Base-by-base conservation (phyloP, 1,140 invertebrate genomes). In the Eupeodes corollae region DNA sequence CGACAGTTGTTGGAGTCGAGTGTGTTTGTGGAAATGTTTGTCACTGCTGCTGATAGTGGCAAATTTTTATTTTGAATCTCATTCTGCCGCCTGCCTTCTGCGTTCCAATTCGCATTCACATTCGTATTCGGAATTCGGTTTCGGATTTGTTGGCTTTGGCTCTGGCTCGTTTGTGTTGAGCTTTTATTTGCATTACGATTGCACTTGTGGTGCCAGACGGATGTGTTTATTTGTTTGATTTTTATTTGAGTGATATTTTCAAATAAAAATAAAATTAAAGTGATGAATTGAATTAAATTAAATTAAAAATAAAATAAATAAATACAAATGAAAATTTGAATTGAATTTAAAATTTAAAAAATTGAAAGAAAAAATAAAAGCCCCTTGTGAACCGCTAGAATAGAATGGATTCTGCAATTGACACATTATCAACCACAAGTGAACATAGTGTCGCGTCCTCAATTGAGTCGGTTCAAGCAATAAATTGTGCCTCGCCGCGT, bases 391-490 rank as follows among this genome's bases (percentile, higher is more conserved):
- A 53, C 51, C 14, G 38, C 32, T 26, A 33, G 18, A 11, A 47
- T 55, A 63, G 58, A 51, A 76, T 77, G 75, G 73, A 76, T 73
- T 74, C 75, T 71, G 75, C 71, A 63, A 79, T 80, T 78, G 80
- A 82, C 73, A 82, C 79, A 68, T 75, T 77, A 65, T 75, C 72
- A 54, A 74, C 73, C 57, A 73, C 73, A 68, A 80, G 78, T 74
- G 79, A 80, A 63, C 75, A 77, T 51, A 79, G 77, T 73, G 75
- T 51, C 39, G 55, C 44, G 18, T 47, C 52, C 37, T 52, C 52
- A 16, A 37, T 15, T n/a, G 46, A 50, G 16, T 47, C 49, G 10
- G 41, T 44, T 5, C 13, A n/a, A n/a, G 46, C 48, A 14, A 46
- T 31, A 3, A 26, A 26, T 26, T 26, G 31, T 49, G 41, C 21